Conservation (phyloP, 2,888 invertebrate species). For the Microchrysa polita region DNA sequence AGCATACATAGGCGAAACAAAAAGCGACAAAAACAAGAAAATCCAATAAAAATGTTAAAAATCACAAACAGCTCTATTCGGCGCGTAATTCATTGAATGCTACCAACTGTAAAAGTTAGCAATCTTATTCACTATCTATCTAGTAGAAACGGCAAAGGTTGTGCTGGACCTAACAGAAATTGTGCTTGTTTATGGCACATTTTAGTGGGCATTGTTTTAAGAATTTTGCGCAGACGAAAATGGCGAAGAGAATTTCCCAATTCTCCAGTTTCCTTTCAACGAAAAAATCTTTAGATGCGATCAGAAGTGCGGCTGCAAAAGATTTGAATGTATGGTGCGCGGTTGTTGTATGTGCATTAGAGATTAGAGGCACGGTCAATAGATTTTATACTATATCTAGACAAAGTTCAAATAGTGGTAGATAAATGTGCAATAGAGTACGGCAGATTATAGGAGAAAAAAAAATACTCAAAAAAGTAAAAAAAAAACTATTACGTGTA, state of each 20-base stretch:
- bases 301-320: conserved; percentile 27
- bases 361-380: not conserved
- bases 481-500: not conserved
- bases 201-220: conserved; percentile 48
- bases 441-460: conserved; percentile 19
- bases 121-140: conserved; percentile 20
- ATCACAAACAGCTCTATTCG: conserved; percentile 15
- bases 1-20: too few species aligned
- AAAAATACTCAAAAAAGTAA: not conserved
- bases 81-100: conserved; percentile 25
- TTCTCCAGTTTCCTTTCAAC: conserved; percentile 49
- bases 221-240: conserved; percentile 39
- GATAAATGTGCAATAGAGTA: conserved; percentile 27
- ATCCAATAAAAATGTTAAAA: conserved; percentile 20
- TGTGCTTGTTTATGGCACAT: conserved; percentile 44
- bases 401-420: too few species aligned
- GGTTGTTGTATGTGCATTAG: not conserved
- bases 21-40: not conserved
- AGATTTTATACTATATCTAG: too few species aligned
- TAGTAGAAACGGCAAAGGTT: conserved; percentile 4
- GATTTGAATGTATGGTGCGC: conserved; percentile 5
- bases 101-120: conserved; percentile 30
- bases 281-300: conserved; percentile 46
- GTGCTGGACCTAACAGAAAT: conserved; percentile 27
- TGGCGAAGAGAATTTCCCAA: conserved; percentile 48